Evolutionary conservation across 2,113 vertebrate genomes (phyloP), one percentile per base, ranked within the genome.

Genomic region (Myxocyprinus asiaticus): DNA sequence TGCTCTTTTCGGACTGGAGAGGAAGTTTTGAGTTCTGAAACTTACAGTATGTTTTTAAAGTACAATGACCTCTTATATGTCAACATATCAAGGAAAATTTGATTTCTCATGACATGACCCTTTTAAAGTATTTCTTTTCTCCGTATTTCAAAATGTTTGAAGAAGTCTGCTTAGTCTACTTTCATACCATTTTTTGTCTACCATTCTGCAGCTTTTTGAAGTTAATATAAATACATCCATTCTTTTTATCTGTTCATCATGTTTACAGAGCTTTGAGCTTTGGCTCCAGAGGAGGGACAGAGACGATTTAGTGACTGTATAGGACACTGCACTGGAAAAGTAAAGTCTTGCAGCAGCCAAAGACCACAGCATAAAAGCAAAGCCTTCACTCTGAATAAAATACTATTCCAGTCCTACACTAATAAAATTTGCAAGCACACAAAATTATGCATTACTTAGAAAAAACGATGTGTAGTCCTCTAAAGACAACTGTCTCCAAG

Each of bases 221-320:
- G 67, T 67, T 68, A 61, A 83, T 22, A 33, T 76, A 10, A 58
- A 58, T 65, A 75, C 44, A 70, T 50, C 58, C 45, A 7, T 61
- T 65, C 7, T 53, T 4, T 55, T 82, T 6, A 64, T 79, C 22
- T 33, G 3, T 33, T 33, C 22, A 72, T 58, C 70, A 72, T 33
- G 56, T 61, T 71, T 64, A 69, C 12, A 66, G 62, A 77, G 77
- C 72, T 80, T 70, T 67, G 61, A 66, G 76, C 22, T 68, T 56
- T 83, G 74, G 63, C 74, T 81, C 42, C 62, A 73, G 22, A 33
- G 22, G 22, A 33, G 22, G 22, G 22, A 33, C 22, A 33, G 17
- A 42, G 78, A 66, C 58, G 75, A 81, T 83, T 83, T 83, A 74
- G 47, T 73, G 73, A 42, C 14, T 71, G 67, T 72, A 48, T 55